Evolutionary conservation across 2,888 invertebrate species (phyloP).

Genomic region (Hyles lineata): DNA sequence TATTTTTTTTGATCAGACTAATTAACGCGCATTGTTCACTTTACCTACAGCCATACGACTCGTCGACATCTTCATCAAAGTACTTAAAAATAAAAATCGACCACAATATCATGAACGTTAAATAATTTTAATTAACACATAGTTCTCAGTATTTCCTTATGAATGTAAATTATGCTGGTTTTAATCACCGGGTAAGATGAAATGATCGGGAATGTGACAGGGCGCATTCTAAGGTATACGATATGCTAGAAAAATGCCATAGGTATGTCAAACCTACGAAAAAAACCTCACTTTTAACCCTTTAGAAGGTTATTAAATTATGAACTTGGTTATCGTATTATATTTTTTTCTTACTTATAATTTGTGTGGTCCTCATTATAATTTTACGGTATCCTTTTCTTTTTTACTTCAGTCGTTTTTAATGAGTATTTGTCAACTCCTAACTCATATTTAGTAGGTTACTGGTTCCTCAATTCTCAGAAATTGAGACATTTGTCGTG

Average conservation of each 20-base stretch:
- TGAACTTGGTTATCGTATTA: background rate
- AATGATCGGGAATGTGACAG: slow-evolving; percentile 13
- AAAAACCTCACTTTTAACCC: background rate
- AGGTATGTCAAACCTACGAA: background rate
- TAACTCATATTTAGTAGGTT: too few relatives aligned
- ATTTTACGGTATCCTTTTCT: too few relatives aligned
- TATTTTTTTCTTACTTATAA: background rate
- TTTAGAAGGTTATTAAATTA: slow-evolving; percentile 9
- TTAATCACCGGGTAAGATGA: background rate
- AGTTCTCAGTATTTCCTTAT: slow-evolving; percentile 23
- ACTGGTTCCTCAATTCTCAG: too few relatives aligned
- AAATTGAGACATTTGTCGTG: too few relatives aligned
- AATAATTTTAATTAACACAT: slow-evolving; percentile 19
- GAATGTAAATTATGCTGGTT: slow-evolving; percentile 1
- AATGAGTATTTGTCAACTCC: too few relatives aligned
- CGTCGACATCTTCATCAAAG: background rate
- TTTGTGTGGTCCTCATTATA: too few relatives aligned
- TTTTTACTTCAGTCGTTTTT: too few relatives aligned
- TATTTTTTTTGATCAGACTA: background rate
- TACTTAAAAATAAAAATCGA: background rate
- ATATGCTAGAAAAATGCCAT: background rate
- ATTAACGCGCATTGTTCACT: background rate
- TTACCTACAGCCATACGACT: background rate
- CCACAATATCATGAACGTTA: background rate
- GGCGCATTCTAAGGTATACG: background rate